Evolutionary conservation across 1,140 invertebrate species (phyloP), one percentile per base, ranked within the genome.

Genomic region (Spodoptera litura): DNA sequence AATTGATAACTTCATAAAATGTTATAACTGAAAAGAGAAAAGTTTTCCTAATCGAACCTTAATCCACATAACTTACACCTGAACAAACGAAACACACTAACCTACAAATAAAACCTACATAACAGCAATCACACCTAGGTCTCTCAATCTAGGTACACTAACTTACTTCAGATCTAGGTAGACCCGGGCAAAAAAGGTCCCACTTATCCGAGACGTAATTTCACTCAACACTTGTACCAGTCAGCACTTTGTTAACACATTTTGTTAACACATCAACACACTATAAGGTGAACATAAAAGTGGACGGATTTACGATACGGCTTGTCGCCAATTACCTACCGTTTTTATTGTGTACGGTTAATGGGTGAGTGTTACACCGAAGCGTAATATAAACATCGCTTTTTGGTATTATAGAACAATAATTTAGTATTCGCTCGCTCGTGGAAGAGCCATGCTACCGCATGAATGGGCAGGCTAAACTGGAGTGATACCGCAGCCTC

Each of bases 291-390:
- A 27, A 38, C 12, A 56, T 64, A 73, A 62, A 73, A 6, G 13
- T 35, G 15, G 51, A 71, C 73, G 27, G 79, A 80, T 80, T 80
- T 80, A 80, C 79, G 66, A 72, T 59, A 20, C 6, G 61, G 8
- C 6, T 27, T 11, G 76, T 80, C 56, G n/a, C 79, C 79, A 80
- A 80, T 80, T 80, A 80, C 74, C 12, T 80, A 80, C 74, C n/a
- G 51, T 80, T 80, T 80, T 80, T 80, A 80, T 80, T 20, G 20
- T 31, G 25, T n/a, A 52, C 64, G n/a, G 59, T 62, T 9, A 52
- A 64, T 38, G 73, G 73, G 11, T 49, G 58, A 0, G 3, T 27
- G n/a, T 59, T 25, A 70, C 64, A 78, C 62, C 59, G 59, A 11
- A 11, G 59, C 59, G 61, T 56, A 66, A 76, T 61, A 5, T 66